Conservation (phyloP, 1,140 invertebrate species). For the Aethina tumida region DNA sequence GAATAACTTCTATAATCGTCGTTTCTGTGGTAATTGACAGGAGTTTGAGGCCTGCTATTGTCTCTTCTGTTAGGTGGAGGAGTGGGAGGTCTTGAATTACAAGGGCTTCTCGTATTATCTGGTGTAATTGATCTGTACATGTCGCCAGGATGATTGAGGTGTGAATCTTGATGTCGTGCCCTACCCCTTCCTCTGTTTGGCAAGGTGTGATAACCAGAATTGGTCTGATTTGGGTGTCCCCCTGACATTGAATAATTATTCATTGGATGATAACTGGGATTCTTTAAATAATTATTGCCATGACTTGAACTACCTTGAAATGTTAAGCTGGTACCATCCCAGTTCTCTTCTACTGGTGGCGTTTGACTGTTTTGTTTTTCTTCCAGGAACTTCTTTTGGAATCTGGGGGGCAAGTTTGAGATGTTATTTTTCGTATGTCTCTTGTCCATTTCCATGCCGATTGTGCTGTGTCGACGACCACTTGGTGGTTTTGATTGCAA, state of each 20-base stretch:
- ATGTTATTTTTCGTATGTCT: constrained; percentile 29
- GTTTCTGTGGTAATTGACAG: constrained; percentile 13
- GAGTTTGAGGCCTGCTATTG: constrained; percentile 20
- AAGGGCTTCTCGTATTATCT: constrained; percentile 32
- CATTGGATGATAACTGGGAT: constrained; percentile 17
- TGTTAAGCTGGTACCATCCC: constrained; percentile 36
- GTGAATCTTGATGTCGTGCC: constrained; percentile 38
- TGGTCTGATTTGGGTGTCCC: constrained; percentile 8
- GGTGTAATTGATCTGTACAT: constrained; percentile 41
- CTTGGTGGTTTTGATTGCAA: constrained; percentile 44
- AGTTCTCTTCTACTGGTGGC: constrained; percentile 34
- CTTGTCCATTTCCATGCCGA: constrained; percentile 35
- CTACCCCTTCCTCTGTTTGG: constrained; percentile 40
- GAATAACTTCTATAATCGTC: constrained; percentile 4
- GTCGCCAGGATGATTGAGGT: constrained; percentile 16
- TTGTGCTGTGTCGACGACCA: constrained; percentile 38
- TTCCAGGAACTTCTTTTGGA: constrained; percentile 41
- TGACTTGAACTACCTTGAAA: too few relatives aligned
- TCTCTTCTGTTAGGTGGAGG: constrained; percentile 28
- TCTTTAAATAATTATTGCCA: constrained; percentile 6
- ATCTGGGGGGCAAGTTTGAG: constrained; percentile 42
- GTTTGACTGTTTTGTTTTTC: constrained; percentile 37
- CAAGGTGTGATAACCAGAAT: constrained; percentile 40
- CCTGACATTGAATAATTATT: constrained; percentile 1
- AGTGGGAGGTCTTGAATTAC: constrained; percentile 39